Evolutionary conservation across 2,113 vertebrate genomes (phyloP).

Genomic region (Rhipidura dahli): DNA sequence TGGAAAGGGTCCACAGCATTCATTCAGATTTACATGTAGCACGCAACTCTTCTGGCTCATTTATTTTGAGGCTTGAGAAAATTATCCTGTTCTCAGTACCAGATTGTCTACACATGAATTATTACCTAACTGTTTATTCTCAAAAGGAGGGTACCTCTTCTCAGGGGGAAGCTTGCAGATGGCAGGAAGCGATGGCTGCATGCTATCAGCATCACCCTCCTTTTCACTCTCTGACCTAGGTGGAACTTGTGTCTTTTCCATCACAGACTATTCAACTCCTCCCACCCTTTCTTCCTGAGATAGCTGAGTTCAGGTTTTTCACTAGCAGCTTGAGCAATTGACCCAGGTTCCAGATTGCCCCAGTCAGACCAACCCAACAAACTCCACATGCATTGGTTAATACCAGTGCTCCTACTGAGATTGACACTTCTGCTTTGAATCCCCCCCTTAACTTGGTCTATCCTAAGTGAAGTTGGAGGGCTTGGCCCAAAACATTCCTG

Average conservation of each 20-base stretch:
- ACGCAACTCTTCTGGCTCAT: not conserved
- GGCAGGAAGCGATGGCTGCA: fast-evolving
- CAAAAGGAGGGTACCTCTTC: not conserved
- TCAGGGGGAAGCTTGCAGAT: not conserved
- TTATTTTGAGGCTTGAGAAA: not conserved
- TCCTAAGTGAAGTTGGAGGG: not conserved
- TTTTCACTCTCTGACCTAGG: not conserved
- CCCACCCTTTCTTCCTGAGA: not conserved
- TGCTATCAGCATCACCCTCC: not conserved
- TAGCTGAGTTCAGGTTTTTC: not conserved
- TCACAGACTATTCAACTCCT: not conserved
- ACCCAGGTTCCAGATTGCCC: not conserved
- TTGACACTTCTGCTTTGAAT: not conserved
- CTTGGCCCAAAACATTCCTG: not conserved
- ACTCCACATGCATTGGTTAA: not conserved
- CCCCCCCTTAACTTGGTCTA: not conserved
- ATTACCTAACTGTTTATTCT: not conserved
- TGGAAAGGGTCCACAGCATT: not conserved
- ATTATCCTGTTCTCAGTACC: not conserved
- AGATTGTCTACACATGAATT: not conserved
- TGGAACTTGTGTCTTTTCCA: not conserved
- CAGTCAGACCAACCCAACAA: not conserved
- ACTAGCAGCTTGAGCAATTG: not conserved
- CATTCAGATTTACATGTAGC: not conserved
- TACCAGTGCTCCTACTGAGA: not conserved